A percentile compares a stretch with the other conserved stretches of the same genome.
phyloP scores from a whole-genome alignment of 2,888 invertebrate genomes.

The Seira musarum region DNA sequence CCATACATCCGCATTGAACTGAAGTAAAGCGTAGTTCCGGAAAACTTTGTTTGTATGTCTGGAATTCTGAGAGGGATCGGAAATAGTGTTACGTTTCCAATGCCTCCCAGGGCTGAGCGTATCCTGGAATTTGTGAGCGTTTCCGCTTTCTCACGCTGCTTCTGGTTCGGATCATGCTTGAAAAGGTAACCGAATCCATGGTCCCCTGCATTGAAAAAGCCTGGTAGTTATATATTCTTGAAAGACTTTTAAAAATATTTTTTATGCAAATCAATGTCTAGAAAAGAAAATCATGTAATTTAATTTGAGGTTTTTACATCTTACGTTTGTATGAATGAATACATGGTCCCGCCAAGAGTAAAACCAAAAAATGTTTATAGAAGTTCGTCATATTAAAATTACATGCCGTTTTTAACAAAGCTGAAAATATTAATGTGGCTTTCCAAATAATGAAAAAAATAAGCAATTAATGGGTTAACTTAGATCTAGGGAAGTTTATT shows the following conservation, averaged over 20 bases:
- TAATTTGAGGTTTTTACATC: neutral
- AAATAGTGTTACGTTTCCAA: conserved; percentile 36
- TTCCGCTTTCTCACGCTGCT: conserved; percentile 74
- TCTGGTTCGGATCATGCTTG: conserved; percentile 72
- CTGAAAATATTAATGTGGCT: too few species aligned
- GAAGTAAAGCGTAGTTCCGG: conserved; percentile 44
- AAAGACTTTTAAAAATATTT: too few species aligned
- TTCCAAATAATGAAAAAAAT: too few species aligned
- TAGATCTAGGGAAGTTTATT: too few species aligned
- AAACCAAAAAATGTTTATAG: neutral
- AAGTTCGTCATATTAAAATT: too few species aligned
- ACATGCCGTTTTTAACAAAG: too few species aligned
- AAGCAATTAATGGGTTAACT: too few species aligned
- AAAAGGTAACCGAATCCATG: conserved; percentile 57
- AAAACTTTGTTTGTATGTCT: conserved; percentile 39
- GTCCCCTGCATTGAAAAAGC: conserved; percentile 39
- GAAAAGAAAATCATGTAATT: too few species aligned
- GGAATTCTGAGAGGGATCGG: conserved; percentile 22
- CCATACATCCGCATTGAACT: conserved; percentile 79
- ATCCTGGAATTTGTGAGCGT: conserved; percentile 82
- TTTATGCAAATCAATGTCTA: too few species aligned
- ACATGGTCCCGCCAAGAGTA: neutral
- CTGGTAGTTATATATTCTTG: too few species aligned
- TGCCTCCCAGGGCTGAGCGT: conserved; percentile 20
- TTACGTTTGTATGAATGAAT: conserved; percentile 19